phyloP scores from a whole-genome alignment of 2,888 invertebrate genomes.

The Megalurothrips usitatus region DNA sequence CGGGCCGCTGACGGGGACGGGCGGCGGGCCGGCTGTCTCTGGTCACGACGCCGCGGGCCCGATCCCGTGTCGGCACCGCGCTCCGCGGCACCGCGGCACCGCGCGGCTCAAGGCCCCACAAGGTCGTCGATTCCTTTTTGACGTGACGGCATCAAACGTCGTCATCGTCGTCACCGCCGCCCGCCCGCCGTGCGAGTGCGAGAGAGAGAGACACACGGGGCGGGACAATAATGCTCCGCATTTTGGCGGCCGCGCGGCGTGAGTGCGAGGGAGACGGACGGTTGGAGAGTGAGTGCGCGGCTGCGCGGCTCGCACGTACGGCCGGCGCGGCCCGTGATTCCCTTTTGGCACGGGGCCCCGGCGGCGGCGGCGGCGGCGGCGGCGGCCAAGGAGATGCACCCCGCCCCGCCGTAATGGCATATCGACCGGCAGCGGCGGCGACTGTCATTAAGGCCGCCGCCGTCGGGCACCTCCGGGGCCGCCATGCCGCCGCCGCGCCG shows the following conservation, averaged over 20 bases:
- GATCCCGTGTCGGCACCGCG: background rate
- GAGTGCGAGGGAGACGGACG: background rate
- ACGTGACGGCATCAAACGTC: conserved; percentile 5
- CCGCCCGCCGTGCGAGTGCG: background rate
- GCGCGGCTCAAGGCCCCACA: background rate
- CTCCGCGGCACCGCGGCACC: background rate
- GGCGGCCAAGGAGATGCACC: background rate
- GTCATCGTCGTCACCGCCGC: background rate
- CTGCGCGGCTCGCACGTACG: too few relatives aligned
- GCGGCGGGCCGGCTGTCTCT: background rate
- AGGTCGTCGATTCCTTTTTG: conserved; percentile 26
- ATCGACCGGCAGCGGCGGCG: conserved; percentile 27
- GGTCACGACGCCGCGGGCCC: background rate
- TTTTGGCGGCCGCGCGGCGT: background rate
- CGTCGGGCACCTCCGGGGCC: background rate
- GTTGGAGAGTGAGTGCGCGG: background rate
- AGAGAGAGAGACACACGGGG: too few relatives aligned
- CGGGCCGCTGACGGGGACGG: background rate
- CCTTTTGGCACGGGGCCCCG: conserved; percentile 32
- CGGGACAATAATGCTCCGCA: too few relatives aligned
- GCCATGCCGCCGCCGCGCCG: background rate
- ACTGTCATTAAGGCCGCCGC: conserved; percentile 45
- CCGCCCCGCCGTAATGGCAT: conserved; percentile 36
- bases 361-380: conserved; percentile 30
- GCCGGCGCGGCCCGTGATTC: background rate